Percentiles rank a stretch among this genome's conserved stretches.
Evolutionary conservation across 2,113 vertebrate genomes (phyloP).

Genomic region (Tupaia tana): DNA sequence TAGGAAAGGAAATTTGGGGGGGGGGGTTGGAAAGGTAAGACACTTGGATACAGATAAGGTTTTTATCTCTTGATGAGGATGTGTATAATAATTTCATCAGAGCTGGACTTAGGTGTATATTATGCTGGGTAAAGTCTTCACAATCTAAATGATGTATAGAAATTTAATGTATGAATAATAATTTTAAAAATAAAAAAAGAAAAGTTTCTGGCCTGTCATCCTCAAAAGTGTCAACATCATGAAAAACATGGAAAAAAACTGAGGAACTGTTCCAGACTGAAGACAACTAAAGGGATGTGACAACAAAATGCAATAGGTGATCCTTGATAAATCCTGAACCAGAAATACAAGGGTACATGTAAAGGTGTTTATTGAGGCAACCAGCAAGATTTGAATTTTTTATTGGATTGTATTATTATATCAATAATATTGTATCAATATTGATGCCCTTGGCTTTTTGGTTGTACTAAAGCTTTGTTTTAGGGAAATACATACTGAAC

Average conservation of each 20-base stretch:
- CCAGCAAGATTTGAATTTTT: not conserved
- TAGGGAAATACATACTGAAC: not conserved
- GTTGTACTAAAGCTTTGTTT: not conserved
- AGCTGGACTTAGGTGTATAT: too few relatives aligned
- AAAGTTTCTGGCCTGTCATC: not conserved
- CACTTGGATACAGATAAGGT: too few relatives aligned
- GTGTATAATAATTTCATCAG: too few relatives aligned
- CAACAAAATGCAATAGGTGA: not conserved
- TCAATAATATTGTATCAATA: not conserved
- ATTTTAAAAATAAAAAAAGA: not conserved
- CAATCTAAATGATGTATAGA: too few relatives aligned
- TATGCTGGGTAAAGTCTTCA: too few relatives aligned
- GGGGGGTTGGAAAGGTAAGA: too few relatives aligned
- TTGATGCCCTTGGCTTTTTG: not conserved
- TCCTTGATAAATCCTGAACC: not conserved
- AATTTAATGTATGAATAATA: too few relatives aligned
- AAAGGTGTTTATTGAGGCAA: not conserved
- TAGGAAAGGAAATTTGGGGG: too few relatives aligned
- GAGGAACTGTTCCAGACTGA: not conserved
- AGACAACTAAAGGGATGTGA: not conserved
- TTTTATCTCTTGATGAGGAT: too few relatives aligned
- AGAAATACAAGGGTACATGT: not conserved
- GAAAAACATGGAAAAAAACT: not conserved
- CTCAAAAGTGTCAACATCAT: not conserved
- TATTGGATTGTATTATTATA: not conserved